Evolutionary conservation across 1,140 invertebrate genomes (phyloP), one percentile per base, ranked within the genome.

Genomic region (Holcopasites calliopsidis): DNA sequence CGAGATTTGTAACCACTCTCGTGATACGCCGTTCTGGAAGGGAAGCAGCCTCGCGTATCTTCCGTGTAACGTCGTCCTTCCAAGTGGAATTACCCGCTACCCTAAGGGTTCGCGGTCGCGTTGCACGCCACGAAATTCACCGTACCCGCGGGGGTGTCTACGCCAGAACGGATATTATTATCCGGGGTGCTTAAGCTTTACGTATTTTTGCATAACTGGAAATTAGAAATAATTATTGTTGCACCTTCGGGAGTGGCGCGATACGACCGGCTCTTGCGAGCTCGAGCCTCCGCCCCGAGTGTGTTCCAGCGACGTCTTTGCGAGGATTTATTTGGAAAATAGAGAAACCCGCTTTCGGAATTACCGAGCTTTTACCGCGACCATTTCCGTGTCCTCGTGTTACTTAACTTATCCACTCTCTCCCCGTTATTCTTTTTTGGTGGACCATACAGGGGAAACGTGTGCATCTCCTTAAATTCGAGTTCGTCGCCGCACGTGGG

Each of bases 221-320:
- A 88, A 88, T 87, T 87, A 86, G 82, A 87, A 87, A 86, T 88
- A 87, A 88, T 87, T 87, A 83, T 79, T 82, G 85, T 87, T 85
- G 76, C 69, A 81, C 87, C 80, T 83, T 44, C 26, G 84, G 85
- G 84, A 85, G n/a, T 50, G 10, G 66, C 72, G 60, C 64, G 57
- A 42, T 61, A 58, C 11, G 33, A 38, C 64, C n/a, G 13, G 21
- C 44, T 35, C 40, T 21, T 49, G 55, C 69, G 28, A 44, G 21
- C 23, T 35, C 31, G 61, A 49, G 50, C 4, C 21, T 2, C 54
- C 50, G 47, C 13, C 55, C 40, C 72, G 49, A 58, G 40, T 52
- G 50, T 31, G 38, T 11, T 11, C n/a, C n/a, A 23, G 47, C 26
- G 42, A 35, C 55, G 49, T 50, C 60, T 49, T 71, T 49, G 57